Evolutionary conservation across 2,797 vertebrate genomes (phyloP).

Genomic region (Eulemur albifrons): DNA sequence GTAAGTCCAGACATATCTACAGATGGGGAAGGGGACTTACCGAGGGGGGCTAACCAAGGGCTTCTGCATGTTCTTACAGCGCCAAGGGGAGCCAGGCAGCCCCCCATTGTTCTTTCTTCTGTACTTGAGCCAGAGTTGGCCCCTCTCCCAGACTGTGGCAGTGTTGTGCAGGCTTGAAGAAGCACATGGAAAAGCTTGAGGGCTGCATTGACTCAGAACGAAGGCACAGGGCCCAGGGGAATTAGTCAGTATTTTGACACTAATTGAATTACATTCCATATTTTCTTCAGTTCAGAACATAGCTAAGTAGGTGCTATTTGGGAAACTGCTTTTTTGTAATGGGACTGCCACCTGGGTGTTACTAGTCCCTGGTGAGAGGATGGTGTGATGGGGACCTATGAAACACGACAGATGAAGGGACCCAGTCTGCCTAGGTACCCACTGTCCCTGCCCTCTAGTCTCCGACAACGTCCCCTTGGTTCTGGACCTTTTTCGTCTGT

Average conservation of each 20-base stretch:
- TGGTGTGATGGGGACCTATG: background rate
- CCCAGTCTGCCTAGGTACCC: background rate
- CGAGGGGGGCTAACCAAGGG: background rate
- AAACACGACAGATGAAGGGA: background rate
- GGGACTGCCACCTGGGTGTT: background rate
- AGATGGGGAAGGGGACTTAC: background rate
- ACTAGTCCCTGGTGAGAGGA: background rate
- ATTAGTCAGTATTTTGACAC: slow-evolving; percentile 43
- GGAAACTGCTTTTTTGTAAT: background rate
- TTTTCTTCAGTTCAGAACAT: background rate
- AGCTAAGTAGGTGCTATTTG: background rate
- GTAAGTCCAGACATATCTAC: background rate
- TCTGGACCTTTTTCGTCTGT: background rate
- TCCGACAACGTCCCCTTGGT: background rate
- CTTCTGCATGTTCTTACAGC: background rate
- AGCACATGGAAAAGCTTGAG: background rate
- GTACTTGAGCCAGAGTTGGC: slow-evolving; percentile 27
- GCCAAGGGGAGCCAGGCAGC: background rate
- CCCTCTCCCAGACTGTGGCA: slow-evolving; percentile 27
- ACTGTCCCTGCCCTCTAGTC: background rate
- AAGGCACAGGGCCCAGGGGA: background rate
- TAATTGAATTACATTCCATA: background rate
- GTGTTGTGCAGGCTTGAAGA: background rate
- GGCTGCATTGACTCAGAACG: background rate
- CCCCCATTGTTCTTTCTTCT: background rate